Evolutionary conservation across 2,888 invertebrate genomes (phyloP), one percentile per base, ranked within the genome.

Genomic region (Notodromas monacha): DNA sequence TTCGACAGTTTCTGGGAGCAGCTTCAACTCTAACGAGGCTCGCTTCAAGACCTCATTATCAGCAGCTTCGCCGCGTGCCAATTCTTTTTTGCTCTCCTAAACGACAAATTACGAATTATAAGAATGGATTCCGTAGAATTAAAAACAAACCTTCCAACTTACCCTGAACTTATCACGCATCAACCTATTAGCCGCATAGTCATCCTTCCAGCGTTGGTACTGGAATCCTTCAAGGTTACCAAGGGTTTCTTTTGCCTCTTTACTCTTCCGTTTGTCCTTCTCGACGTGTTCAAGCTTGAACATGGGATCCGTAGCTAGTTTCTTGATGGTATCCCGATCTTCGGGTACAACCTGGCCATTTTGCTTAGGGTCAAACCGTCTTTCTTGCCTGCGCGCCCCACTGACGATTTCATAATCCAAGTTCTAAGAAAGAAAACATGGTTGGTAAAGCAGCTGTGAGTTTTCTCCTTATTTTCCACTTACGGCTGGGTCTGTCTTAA

Each of bases 401-500:
- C 70, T 74, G 11, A 86, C 60, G 42, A 96, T 76, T 1, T 76
- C 68, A 56, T 96, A 96, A 49, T 96, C 92, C 40, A 92, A 57
- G 52, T 96, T 92, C 74, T 79, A 48, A 13, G 58, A 56, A 16
- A 28, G 4, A 31, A 32, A n/a, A n/a, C n/a, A n/a, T n/a, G n/a
- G n/a, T n/a, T n/a, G n/a, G n/a, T n/a, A n/a, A n/a, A n/a, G n/a
- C n/a, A n/a, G n/a, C n/a, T n/a, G n/a, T n/a, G n/a, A n/a, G n/a
- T n/a, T n/a, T n/a, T n/a, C n/a, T n/a, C n/a, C n/a, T n/a, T 14
- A 26, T 36, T n/a, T n/a, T n/a, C n/a, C n/a, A 54, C 61, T 57
- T 58, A 77, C 77, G 34, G 65, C 79, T 33, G 96, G 96, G 58
- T 96, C 96, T 10, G 92, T 92, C 53, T 86, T 77, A 36, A 96